Base-by-base conservation (phyloP, 2,888 invertebrate genomes). In the Xiphydria camelus region DNA sequence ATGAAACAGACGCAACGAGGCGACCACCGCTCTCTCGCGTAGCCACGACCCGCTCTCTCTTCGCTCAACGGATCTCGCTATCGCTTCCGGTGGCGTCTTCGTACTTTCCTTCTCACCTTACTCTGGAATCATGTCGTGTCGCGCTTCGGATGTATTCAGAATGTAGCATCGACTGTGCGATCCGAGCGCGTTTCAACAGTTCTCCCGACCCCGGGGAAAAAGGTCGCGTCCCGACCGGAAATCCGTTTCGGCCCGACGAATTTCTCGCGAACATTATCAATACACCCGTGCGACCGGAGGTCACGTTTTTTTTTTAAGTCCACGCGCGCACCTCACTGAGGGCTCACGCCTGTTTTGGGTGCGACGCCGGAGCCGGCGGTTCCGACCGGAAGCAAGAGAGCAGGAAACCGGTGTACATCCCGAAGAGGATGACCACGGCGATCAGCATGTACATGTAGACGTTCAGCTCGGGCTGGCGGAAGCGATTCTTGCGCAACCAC, bases 361-460 rank as follows among this genome's bases (percentile, higher is more conserved):
- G 86, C 44, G 78, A 76, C 53, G 80, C 77, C 7, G 78, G 64
- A 1, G 84, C 81, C 29, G 86, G 79, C 14, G 85, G 83, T 50
- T 85, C 81, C 39, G 87, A 83, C 66, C 89, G 89, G 77, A 94
- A 93, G 75, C 93, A 94, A 75, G 94, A 92, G 60, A 94, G 78
- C 51, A 94, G 79, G 78, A 94, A 94, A 44, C 91, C 88, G 10
- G 94, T 94, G 76, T 94, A 94, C 77, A 93, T 82, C 26, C 93
- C 81, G 71, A 94, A 94, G 35, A 90, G 88, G 66, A 91, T 80
- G 41, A 89, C 87, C 55, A 94, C 84, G 15, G 92, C 91, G 70
- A 92, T 85, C 62, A 94, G 80, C 38, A 91, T 91, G 75, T 94
- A 94, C 94, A 94, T 94, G 76, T 94, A 94, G 59, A 94, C 85